Evolutionary conservation across 2,797 vertebrate species (phyloP), one percentile per base, ranked within the genome.

Genomic region (Caiman crocodilus): DNA sequence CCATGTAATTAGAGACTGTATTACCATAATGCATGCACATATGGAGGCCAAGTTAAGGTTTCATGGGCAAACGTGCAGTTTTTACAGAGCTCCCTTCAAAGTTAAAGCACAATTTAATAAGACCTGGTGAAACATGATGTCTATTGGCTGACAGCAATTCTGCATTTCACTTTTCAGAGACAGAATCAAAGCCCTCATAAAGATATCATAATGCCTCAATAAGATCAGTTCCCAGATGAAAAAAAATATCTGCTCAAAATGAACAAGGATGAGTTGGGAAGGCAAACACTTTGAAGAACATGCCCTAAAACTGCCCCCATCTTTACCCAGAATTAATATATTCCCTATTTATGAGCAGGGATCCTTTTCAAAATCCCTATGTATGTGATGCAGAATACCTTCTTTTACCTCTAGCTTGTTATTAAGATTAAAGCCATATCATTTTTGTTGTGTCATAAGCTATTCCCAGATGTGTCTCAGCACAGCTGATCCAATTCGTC

Each of bases 241-340:
- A 35, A 73, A 42, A 6, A 42, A 23, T 3, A 50, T 50, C 12
- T 67, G 4, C 5, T 50, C 25, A 74, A 84, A 8, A 16, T 85
- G 58, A 94, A 69, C 35, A 57, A 83, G 35, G 21, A 88, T 82
- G 60, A n/a, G 2, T 16, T 76, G n/a, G 15, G 28, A 88, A 6
- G 2, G 5, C 63, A 77, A 28, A 2, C 3, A 1, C 84, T 90
- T n/a, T 75, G 77, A 89, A 16, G 2, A 30, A 71, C 67, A 42
- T 13, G 20, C 55, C 11, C 6, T 56, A 56, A 76, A 59, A 42
- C 1, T 42, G 2, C 1, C 2, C 8, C 1, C 73, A 67, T 2
- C 7, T 2, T 55, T 73, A 88, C 73, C 6, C 67, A 6, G 6
- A 67, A 64, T 21, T 23, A 58, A 50, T 67, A 20, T 5, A 42